Base-by-base conservation (phyloP, 2,797 vertebrate species). In the Myotis myotis region DNA sequence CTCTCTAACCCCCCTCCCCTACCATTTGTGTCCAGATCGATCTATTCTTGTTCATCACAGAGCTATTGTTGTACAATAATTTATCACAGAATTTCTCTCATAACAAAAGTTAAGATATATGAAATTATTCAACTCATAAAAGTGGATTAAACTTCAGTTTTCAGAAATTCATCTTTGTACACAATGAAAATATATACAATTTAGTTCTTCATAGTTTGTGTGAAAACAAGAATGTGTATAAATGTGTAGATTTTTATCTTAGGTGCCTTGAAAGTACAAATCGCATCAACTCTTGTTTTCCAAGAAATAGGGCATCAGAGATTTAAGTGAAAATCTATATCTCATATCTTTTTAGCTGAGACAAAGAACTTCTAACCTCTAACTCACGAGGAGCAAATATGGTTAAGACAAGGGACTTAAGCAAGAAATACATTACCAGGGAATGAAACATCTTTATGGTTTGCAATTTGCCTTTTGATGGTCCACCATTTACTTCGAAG, bases 401-500 rank as follows among this genome's bases (percentile, higher is more conserved):
- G 25, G 25, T 83, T 80, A 95, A 87, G 49, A 79, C n/a, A 92
- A 93, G 72, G 80, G 33, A 71, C 91, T 81, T 91, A 57, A 86
- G 71, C 41, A 68, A 94, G 47, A 0, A 96, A 95, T 96, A 97
- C 96, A 1, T 98, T 99, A 99, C 99, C 99, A 75, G 98, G 98
- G 97, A 99, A 99, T 0, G 99, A 99, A 95, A 99, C 99, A 51
- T 99, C 99, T 98, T 99, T 99, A 98, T 99, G 99, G 98, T 99
- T 99, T 98, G 99, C 98, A 87, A 99, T 99, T 98, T 99, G 99
- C 96, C 99, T 99, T 98, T 99, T 99, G 98, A 99, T 99, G 97
- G 99, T 99, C 99, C 99, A 99, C 99, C 99, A 99, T 99, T 99
- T 99, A 92, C 99, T 99, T 62, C 99, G 98, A 80, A 99, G 99